Percentiles rank a stretch among this genome's conserved stretches.
These are phyloP conservation scores for Hycleus cichorii DNA, from an alignment of 1,140 invertebrate genomes.

Conservation along the genomic window DNA sequence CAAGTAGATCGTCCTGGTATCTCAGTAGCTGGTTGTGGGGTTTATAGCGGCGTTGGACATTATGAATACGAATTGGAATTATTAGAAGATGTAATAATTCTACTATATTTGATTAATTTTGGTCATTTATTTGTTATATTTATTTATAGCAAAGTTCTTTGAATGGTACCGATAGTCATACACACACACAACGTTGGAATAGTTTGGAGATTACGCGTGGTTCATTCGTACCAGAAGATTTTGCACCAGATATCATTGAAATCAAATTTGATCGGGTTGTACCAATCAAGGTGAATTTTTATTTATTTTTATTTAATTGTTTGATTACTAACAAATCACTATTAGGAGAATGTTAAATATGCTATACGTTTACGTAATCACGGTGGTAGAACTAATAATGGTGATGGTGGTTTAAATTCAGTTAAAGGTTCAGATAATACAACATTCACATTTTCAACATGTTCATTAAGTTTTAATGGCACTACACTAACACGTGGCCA, in stretches of 20 bases:
- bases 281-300: conserved; percentile 63
- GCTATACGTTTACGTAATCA: conserved; percentile 82
- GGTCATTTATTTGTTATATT: not conserved
- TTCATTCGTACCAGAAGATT: conserved; percentile 69
- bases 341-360: conserved; percentile 78
- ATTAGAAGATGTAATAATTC: conserved; percentile 61
- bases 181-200: conserved; percentile 61
- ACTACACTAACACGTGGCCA: conserved; percentile 90
- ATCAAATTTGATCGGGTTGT: conserved; percentile 87
- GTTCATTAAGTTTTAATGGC: conserved; percentile 90
- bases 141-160: conserved; percentile 35
- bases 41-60: conserved; percentile 80
- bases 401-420: conserved; percentile 78
- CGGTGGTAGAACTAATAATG: conserved; percentile 87
- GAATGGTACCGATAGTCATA: conserved; percentile 40
- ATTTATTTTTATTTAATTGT: not conserved
- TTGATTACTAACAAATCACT: not conserved
- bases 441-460: conserved; percentile 84
- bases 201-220: conserved; percentile 66
- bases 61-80: conserved; percentile 90
- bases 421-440: conserved; percentile 90
- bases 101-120: conserved; percentile 31
- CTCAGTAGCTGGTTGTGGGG: conserved; percentile 77
- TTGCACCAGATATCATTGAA: conserved; percentile 70
- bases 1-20: conserved; percentile 85